Conservation (phyloP, 2,888 invertebrate genomes). For the Scaptomyza caliginosa region DNA sequence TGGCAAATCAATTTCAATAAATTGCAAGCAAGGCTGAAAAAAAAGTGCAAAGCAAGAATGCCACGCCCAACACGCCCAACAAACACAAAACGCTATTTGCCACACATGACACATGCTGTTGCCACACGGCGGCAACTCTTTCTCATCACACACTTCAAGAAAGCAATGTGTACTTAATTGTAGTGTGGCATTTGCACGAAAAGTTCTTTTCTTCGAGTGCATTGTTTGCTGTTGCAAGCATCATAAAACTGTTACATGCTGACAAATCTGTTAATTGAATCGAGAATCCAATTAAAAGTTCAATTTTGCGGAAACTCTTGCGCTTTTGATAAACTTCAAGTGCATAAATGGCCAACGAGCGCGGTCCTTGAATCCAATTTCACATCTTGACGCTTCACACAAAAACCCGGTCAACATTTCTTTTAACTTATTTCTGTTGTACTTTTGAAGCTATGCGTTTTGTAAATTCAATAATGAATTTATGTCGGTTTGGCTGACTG, state of each 20-base stretch:
- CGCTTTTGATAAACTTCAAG: conserved; percentile 64
- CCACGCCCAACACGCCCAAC: conserved; percentile 51
- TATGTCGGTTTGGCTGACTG: conserved; percentile 34
- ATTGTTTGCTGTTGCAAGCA: conserved; percentile 31
- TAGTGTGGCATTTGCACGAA: no score
- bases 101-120: conserved; percentile 13
- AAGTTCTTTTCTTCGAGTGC: neutral
- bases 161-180: no score
- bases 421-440: conserved; percentile 1
- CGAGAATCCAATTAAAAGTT: conserved; percentile 83
- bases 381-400: conserved; percentile 50
- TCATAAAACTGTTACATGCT: conserved; percentile 78
- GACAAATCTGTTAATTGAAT: conserved; percentile 83
- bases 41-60: conserved; percentile 34
- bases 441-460: conserved; percentile 6
- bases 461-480: conserved; percentile 61
- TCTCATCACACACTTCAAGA: conserved; percentile 4
- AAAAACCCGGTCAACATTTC: conserved; percentile 20
- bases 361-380: conserved; percentile 46
- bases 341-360: conserved; percentile 71
- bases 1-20: conserved; percentile 80
- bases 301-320: conserved; percentile 68
- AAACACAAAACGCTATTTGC: conserved; percentile 21
- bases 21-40: conserved; percentile 61
- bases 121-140: neutral